These are phyloP conservation scores for Dromas ardeola DNA, from an alignment of 2,113 vertebrate genomes.

Conservation along the genomic window DNA sequence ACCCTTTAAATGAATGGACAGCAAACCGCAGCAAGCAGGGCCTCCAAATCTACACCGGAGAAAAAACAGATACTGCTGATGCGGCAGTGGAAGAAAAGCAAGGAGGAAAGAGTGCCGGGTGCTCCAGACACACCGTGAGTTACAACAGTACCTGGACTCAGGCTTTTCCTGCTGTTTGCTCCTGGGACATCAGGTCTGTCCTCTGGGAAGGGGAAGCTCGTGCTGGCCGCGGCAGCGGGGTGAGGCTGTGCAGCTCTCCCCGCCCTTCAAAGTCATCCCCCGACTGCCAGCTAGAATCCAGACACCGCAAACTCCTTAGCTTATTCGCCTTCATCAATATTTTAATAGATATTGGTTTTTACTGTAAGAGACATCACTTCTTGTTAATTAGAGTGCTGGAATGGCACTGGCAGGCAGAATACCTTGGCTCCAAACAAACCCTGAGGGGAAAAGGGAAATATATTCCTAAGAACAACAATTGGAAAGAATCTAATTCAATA, in stretches of 20 bases:
- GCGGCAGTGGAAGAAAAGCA: not conserved
- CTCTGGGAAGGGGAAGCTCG: fast-evolving
- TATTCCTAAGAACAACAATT: constrained; percentile 51
- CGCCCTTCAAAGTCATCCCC: not conserved
- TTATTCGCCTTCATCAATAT: constrained; percentile 13
- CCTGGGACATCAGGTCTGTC: not conserved
- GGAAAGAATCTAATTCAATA: constrained; percentile 54
- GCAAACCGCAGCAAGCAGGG: not conserved
- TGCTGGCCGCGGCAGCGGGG: not conserved
- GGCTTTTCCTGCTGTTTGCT: not conserved
- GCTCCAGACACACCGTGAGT: not conserved
- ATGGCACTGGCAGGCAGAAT: constrained; percentile 42
- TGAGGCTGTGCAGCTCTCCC: not conserved
- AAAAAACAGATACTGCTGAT: not conserved
- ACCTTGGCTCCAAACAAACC: constrained; percentile 49
- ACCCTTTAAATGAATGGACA: not conserved
- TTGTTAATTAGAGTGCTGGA: constrained; percentile 61
- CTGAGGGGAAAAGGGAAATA: constrained; percentile 42
- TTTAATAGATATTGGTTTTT: constrained; percentile 42
- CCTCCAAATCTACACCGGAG: not conserved
- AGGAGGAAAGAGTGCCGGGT: not conserved
- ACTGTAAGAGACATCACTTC: constrained; percentile 56
- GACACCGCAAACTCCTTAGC: not conserved
- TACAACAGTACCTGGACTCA: not conserved
- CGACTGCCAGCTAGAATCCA: not conserved